Evolutionary conservation across 2,113 vertebrate genomes (phyloP).

Genomic region (Saguinus midas): DNA sequence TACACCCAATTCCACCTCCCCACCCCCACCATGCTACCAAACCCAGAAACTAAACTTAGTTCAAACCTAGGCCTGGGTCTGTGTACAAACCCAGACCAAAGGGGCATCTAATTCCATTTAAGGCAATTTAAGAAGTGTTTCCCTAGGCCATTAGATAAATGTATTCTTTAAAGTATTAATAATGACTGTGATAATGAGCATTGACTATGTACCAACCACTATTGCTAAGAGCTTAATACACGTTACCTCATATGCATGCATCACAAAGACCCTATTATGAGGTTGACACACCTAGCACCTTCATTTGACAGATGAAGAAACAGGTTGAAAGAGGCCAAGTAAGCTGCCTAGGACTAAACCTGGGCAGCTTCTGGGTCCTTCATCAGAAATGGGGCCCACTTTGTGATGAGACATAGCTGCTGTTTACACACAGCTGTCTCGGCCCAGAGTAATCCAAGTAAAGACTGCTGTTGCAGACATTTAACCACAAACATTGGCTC

Average conservation of each 20-base stretch:
- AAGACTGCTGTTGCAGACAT: not conserved
- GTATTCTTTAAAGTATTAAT: constrained; percentile 35
- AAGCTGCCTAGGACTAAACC: not conserved
- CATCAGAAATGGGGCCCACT: not conserved
- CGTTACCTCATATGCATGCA: not conserved
- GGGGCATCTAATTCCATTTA: not conserved
- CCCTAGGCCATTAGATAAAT: not conserved
- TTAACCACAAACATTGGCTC: not conserved
- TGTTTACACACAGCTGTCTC: constrained; percentile 2
- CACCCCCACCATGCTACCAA: not conserved
- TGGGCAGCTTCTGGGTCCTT: not conserved
- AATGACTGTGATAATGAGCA: not conserved
- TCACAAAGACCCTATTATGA: constrained; percentile 48
- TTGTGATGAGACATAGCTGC: constrained; percentile 5
- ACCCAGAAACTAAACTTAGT: constrained; percentile 30
- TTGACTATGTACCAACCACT: not conserved
- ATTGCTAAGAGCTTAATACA: not conserved
- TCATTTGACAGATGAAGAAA: constrained; percentile 34
- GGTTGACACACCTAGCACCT: not conserved
- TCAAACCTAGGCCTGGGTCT: not conserved
- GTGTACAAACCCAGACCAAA: constrained; percentile 19
- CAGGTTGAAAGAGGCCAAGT: not conserved
- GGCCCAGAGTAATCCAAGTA: not conserved
- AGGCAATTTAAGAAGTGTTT: constrained; percentile 11
- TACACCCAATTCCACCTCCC: not conserved